These are phyloP conservation scores for Papilio gigon DNA, from an alignment of 2,888 invertebrate genomes.

Conservation along the genomic window DNA sequence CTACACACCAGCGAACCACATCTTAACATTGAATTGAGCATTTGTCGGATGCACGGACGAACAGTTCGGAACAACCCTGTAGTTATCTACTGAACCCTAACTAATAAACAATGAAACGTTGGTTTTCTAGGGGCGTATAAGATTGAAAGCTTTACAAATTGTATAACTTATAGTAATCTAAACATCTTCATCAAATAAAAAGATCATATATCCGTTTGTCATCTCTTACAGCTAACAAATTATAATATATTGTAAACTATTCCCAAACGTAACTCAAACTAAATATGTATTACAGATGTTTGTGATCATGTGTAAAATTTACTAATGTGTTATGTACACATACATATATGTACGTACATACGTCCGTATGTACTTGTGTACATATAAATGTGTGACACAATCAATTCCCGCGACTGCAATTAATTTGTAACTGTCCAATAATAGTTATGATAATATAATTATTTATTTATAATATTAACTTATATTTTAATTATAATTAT, in stretches of 20 bases:
- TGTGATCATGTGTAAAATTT: slow-evolving; percentile 50
- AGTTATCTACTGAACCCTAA: slow-evolving; percentile 73
- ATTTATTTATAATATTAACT: slow-evolving; percentile 51
- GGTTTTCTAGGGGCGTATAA: slow-evolving; percentile 72
- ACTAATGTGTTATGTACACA: slow-evolving; percentile 47
- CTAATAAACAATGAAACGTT: slow-evolving; percentile 65
- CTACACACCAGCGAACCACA: slow-evolving; percentile 56
- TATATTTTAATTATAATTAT: slow-evolving; percentile 59
- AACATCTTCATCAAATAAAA: slow-evolving; percentile 63
- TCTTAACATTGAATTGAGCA: slow-evolving; percentile 78
- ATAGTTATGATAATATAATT: slow-evolving; percentile 45
- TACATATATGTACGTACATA: slow-evolving; percentile 34
- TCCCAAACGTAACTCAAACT: slow-evolving; percentile 22
- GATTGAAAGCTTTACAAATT: slow-evolving; percentile 77
- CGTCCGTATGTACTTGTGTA: slow-evolving; percentile 35
- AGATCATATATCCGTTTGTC: slow-evolving; percentile 57
- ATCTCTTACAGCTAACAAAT: slow-evolving; percentile 65
- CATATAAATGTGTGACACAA: slow-evolving; percentile 50
- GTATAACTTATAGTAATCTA: slow-evolving; percentile 75
- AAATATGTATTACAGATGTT: slow-evolving; percentile 47
- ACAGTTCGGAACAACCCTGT: slow-evolving; percentile 77
- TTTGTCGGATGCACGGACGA: slow-evolving; percentile 77
- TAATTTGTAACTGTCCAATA: slow-evolving; percentile 54
- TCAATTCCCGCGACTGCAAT: slow-evolving; percentile 75
- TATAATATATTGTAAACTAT: slow-evolving; percentile 51